Evolutionary conservation across 1,140 invertebrate species (phyloP), one percentile per base, ranked within the genome.

Genomic region (Anoplolepis gracilipes): DNA sequence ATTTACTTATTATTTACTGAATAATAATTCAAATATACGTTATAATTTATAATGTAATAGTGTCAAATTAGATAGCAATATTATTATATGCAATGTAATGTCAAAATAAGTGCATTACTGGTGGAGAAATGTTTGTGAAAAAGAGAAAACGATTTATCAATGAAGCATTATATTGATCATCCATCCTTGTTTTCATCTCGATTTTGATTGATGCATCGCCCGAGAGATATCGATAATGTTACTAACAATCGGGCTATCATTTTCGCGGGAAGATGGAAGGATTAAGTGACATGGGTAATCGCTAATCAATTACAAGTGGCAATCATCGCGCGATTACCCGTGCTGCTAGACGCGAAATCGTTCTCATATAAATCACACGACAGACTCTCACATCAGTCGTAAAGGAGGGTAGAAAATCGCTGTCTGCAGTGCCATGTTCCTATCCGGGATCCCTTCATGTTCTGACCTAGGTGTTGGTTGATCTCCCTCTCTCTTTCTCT

Each of bases 331-430:
- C 89, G 92, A 93, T 94, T 94, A 93, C 91, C 91, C 82, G 87
- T 76, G 76, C 90, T 81, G 78, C 61, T 90, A 91, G 88, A 90
- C 90, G 87, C 87, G 92, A 93, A 92, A 94, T 94, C 93, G 92
- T 93, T 94, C 92, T 92, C 91, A 86, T 91, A 93, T 94, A 94
- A 94, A 94, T 94, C 93, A 94, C 89, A 81, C 89, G 93, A 90
- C 90, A 92, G 84, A 39, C 42, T 76, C 86, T 88, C 78, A n/a
- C n/a, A n/a, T n/a, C n/a, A 78, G 59, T 53, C 69, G 86, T 87
- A 90, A 90, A 19, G n/a, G 81, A 86, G 42, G 64, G 49, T 67
- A 53, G 73, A 72, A 75, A 84, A 86, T 85, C 53, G 59, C 53
- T 87, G 87, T 86, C 79, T 73, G 70, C 85, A 78, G 82, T 86